Evolutionary conservation across 1,140 invertebrate species (phyloP), one percentile per base, ranked within the genome.

Genomic region (Pachypeltis micranthus): DNA sequence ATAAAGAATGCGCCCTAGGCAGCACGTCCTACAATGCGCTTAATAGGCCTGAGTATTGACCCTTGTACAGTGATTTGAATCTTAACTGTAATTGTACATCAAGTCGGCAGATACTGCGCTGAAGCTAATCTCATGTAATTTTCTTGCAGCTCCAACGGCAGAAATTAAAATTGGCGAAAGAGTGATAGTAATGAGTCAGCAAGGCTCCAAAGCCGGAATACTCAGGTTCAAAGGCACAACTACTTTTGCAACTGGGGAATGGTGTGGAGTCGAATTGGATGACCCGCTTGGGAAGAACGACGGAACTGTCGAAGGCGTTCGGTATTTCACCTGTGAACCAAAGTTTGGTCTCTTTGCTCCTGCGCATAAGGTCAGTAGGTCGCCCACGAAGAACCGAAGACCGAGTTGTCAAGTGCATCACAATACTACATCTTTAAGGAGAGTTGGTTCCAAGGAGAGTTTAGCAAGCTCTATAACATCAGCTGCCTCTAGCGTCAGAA

Each of bases 231-330:
- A 93, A 59, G 94, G 94, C 16, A 75, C 78, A 23, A 90, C 93
- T 39, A 87, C 93, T 65, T 97, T 97, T 75, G 91, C 93, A 10
- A 72, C 83, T 23, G 93, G 94, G 19, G 84, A 92, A 68, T 97
- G 93, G 93, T 93, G 90, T 63, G 95, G 95, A 16, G 87, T 98
- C 24, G 93, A 97, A 76, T 78, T 98, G 65, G 93, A 96, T 72
- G 93, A 96, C 63, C 85, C 91, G 0, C 76, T 87, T 62, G 95
- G 95, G 34, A 97, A 97, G 76, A 97, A 98, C 77, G 93, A 98
- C 76, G 94, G 95, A 51, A 87, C 90, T 44, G 92, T 98, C 44
- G 89, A 84, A 67, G 93, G 85, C 47, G 85, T 84, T 72, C 95
- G 93, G 77, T 98, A 98, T 77, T 98, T 98, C 77, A 85, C 90